phyloP scores from a whole-genome alignment of 2,888 invertebrate genomes.

The Apeira syringaria region DNA sequence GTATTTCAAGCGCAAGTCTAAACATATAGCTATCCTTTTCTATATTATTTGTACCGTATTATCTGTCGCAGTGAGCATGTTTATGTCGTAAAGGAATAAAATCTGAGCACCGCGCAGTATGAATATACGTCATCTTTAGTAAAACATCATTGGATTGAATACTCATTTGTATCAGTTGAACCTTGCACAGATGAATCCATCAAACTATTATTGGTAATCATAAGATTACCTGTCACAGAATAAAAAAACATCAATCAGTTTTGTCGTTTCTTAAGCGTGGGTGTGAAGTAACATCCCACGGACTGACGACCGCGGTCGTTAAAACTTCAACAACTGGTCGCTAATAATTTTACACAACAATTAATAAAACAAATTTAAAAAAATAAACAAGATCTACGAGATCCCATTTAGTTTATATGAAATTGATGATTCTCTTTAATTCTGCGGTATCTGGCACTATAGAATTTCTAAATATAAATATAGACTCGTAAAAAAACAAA shows the following conservation, averaged over 20 bases:
- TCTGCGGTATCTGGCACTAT: constrained; percentile 4
- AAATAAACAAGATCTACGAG: constrained; percentile 19
- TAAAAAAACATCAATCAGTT: constrained; percentile 25
- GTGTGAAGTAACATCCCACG: constrained; percentile 20
- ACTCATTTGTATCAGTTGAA: too few relatives aligned
- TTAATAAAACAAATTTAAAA: constrained; percentile 25
- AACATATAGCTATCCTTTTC: too few relatives aligned
- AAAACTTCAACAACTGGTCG: constrained; percentile 27
- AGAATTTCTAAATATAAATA: constrained; percentile 1
- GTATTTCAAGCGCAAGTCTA: too few relatives aligned
- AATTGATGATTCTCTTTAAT: constrained; percentile 17
- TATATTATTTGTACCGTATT: too few relatives aligned
- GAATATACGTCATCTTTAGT: too few relatives aligned
- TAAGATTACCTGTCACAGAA: constrained; percentile 15
- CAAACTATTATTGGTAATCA: constrained; percentile 12
- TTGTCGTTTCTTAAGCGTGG: constrained; percentile 17
- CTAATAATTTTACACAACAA: constrained; percentile 30
- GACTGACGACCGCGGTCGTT: constrained; percentile 27
- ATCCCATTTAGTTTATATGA: constrained; percentile 18
- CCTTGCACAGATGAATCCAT: too few relatives aligned
- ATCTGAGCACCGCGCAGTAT: too few relatives aligned
- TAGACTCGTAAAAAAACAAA: too few relatives aligned
- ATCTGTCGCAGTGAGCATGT: too few relatives aligned
- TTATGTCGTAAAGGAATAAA: too few relatives aligned
- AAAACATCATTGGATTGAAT: too few relatives aligned